These are phyloP conservation scores for Hemiprocne comata DNA, from an alignment of 2,113 vertebrate species.

Conservation along the genomic window DNA sequence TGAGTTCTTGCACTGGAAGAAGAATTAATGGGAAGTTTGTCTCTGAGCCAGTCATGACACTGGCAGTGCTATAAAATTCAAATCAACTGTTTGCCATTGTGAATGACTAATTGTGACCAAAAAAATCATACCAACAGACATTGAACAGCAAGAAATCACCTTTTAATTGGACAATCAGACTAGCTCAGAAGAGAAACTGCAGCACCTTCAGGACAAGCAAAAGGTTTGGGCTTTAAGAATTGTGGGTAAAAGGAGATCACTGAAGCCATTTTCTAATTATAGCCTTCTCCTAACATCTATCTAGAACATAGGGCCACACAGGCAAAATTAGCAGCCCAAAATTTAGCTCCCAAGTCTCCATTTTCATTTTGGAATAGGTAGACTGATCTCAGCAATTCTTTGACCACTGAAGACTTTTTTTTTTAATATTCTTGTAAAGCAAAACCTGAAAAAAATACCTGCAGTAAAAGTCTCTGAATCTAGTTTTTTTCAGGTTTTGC, in stretches of 20 bases:
- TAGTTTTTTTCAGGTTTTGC: not conserved
- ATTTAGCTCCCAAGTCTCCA: not conserved
- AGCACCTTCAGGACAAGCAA: not conserved
- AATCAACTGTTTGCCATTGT: not conserved
- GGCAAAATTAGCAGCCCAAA: not conserved
- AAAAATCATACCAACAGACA: not conserved
- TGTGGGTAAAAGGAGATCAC: not conserved
- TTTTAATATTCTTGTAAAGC: not conserved
- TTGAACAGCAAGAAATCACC: not conserved
- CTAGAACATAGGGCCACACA: not conserved
- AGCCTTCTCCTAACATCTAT: not conserved
- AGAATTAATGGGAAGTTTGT: not conserved
- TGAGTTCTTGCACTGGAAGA: not conserved
- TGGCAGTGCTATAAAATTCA: not conserved
- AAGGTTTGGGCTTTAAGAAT: not conserved
- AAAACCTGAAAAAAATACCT: not conserved
- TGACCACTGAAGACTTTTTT: not conserved
- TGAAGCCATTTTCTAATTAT: not conserved
- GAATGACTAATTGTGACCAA: not conserved
- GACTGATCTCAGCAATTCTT: not conserved
- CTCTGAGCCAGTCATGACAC: not conserved
- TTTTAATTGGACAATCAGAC: slow-evolving; percentile 8
- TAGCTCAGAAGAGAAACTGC: not conserved
- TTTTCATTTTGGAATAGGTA: not conserved
- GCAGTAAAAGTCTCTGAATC: not conserved